A percentile compares a stretch with the other conserved stretches of the same genome.
Conservation (phyloP, 2,888 invertebrate genomes). For the Lumbricus terrestris region DNA sequence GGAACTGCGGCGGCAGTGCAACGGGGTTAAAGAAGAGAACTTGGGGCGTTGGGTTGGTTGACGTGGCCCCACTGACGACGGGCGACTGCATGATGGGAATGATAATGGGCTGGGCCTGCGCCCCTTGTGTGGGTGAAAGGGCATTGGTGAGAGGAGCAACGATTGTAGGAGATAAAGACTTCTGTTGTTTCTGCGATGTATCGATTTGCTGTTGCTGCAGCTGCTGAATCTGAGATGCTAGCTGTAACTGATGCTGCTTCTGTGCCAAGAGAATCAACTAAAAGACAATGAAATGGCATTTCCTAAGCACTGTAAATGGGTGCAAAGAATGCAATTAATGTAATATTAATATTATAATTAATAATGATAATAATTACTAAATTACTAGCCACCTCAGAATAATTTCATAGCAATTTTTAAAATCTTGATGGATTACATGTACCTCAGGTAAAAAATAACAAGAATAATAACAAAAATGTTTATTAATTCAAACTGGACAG, state of each 20-base stretch:
- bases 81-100: constrained; percentile 15
- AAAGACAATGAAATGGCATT: not conserved
- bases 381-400: too few species aligned
- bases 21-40: constrained; percentile 24
- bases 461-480: too few species aligned
- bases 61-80: not conserved
- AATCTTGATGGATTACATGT: too few species aligned
- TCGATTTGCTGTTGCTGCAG: constrained; percentile 15
- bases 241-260: not conserved
- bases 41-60: constrained; percentile 18
- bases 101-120: not conserved
- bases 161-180: not conserved
- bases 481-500: too few species aligned
- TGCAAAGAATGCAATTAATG: not conserved
- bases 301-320: not conserved
- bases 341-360: too few species aligned
- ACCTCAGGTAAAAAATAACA: too few species aligned
- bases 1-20: constrained; percentile 12
- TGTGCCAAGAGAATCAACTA: constrained; percentile 5
- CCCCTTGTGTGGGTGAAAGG: not conserved
- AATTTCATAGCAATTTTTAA: too few species aligned
- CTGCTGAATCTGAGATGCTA: not conserved
- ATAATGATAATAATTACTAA: too few species aligned
- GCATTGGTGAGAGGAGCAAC: not conserved
- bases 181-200: not conserved